Evolutionary conservation across 1,140 invertebrate genomes (phyloP), one percentile per base, ranked within the genome.

Genomic region (Aphelenchoides fujianensis): DNA sequence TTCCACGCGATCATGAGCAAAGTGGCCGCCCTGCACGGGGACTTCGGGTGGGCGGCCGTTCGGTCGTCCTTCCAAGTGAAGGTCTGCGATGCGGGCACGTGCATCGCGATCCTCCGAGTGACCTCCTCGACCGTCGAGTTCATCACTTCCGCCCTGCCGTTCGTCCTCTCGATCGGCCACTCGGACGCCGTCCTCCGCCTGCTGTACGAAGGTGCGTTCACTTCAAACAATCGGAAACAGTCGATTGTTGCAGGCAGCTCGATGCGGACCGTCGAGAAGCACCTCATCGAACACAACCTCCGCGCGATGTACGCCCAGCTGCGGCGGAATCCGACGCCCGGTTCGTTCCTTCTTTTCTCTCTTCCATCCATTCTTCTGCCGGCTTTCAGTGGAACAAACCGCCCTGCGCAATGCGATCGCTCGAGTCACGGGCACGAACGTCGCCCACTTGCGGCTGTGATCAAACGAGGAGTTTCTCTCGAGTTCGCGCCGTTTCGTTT

Each of bases 171-270:
- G 12, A 28, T 69, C 12, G 67, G 67, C 27, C 23, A n/a, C 16
- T 27, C 63, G 16, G 67, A 70, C 30, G 67, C 67, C 12, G 30
- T 69, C 34, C 61, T 69, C 9, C n/a, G 68, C 34, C n/a, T 69
- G 2, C 37, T 69, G 34, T 12, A n/a, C 64, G 63, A 69, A 68
- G 67, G 67, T 69, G 35, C 16, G 62, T 12, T 16, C 32, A 1
- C 37, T 1, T 2, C 1, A 35, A 1, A 31, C 31, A 0, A n/a
- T 0, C 23, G 9, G 23, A 19, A n/a, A 16, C 12, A 28, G 68
- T 69, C n/a, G 12, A 19, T 69, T 69, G 23, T 69, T 68, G 68
- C n/a, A 69, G 67, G 67, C 12, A 69, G 61, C 35, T 69, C 67
- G 32, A 69, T 69, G 57, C 57, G 67, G 2, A 69, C 67, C 27